Percentiles rank a stretch among this genome's conserved stretches.
phyloP scores from a whole-genome alignment of 2,113 vertebrate species.

The Saccopteryx bilineata region DNA sequence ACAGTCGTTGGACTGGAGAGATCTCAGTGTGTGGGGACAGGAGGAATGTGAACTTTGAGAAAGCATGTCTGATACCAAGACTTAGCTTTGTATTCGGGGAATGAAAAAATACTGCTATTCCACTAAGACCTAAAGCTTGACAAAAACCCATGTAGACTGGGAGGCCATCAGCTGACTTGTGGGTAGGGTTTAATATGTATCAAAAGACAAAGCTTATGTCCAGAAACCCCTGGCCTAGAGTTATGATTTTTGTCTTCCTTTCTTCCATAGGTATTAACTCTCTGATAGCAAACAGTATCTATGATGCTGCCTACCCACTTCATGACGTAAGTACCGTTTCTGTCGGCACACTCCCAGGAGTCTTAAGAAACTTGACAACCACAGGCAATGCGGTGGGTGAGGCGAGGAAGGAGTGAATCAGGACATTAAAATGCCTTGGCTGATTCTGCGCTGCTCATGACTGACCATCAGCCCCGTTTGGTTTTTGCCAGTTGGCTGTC shows the following conservation, averaged over 20 bases:
- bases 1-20: neutral
- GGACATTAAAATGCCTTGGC: neutral
- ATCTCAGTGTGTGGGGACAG: neutral
- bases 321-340: slow-evolving; percentile 93
- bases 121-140: neutral
- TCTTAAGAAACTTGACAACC: neutral
- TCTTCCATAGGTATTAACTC: slow-evolving; percentile 92
- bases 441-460: neutral
- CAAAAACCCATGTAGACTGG: neutral
- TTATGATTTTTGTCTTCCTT: slow-evolving; percentile 46
- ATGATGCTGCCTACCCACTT: slow-evolving; percentile 96
- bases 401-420: neutral
- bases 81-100: neutral
- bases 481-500: neutral
- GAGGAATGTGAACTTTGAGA: neutral
- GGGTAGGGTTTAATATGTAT: neutral
- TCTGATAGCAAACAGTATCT: slow-evolving; percentile 95
- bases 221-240: neutral
- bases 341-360: fast-evolving
- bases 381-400: fast-evolving
- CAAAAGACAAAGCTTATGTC: neutral
- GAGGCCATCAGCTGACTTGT: neutral
- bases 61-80: neutral
- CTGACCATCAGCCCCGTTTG: neutral
- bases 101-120: neutral